Percentiles rank a stretch among this genome's conserved stretches.
Evolutionary conservation across 2,113 vertebrate species (phyloP).

Genomic region (Centropus unirufus): DNA sequence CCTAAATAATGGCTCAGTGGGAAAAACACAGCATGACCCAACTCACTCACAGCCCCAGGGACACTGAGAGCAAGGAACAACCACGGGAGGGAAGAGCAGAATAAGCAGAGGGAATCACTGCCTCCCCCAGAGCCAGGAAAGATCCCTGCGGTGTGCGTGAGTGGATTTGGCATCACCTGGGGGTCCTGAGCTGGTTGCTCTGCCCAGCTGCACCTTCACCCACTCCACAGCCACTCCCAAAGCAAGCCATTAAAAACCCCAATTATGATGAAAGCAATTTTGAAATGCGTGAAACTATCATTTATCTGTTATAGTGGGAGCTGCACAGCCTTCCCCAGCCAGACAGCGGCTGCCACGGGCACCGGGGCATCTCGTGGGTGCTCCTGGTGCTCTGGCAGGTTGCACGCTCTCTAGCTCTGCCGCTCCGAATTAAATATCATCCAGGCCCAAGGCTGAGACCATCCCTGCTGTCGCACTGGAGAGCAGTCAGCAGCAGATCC

Average conservation of each 20-base stretch:
- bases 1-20: no score
- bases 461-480: rapidly evolving
- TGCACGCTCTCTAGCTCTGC: no score
- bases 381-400: no score
- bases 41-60: no score
- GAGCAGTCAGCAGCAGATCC: background rate
- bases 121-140: background rate
- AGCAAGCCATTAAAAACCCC: rapidly evolving
- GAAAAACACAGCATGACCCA: no score
- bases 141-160: rapidly evolving
- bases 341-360: no score
- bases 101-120: rapidly evolving
- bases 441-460: background rate
- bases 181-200: background rate
- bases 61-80: background rate
- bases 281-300: rapidly evolving
- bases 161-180: rapidly evolving
- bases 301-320: no score
- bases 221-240: rapidly evolving
- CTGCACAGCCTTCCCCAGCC: no score
- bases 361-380: no score
- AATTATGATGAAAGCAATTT: rapidly evolving
- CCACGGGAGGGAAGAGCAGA: background rate
- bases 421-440: background rate
- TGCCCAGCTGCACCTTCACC: background rate